Percentiles rank a stretch among this genome's conserved stretches.
These are phyloP conservation scores for Spatula clypeata DNA, from an alignment of 2,797 vertebrate genomes.

Conservation along the genomic window DNA sequence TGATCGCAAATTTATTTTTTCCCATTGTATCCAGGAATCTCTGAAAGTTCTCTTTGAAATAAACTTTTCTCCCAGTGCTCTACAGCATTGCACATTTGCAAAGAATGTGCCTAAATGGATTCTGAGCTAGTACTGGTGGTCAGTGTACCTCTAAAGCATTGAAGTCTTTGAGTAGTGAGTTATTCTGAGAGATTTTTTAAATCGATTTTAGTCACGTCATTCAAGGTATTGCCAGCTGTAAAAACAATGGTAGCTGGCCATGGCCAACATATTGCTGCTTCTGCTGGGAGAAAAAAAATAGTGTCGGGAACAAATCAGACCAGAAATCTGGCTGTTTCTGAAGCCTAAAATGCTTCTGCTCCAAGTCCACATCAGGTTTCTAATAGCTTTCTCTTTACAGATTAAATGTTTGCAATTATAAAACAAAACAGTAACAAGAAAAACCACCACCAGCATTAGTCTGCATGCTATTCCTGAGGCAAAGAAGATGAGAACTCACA, in stretches of 20 bases:
- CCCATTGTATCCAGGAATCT: not conserved
- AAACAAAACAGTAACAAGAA: too few relatives aligned
- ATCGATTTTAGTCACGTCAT: not conserved
- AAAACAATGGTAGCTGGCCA: not conserved
- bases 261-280: not conserved
- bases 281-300: not conserved
- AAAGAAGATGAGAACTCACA: not conserved
- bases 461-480: not conserved
- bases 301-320: not conserved
- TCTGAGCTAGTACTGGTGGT: fast-evolving
- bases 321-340: not conserved
- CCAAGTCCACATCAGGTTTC: not conserved
- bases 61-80: not conserved
- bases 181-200: not conserved
- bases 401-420: not conserved
- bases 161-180: not conserved
- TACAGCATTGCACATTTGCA: not conserved
- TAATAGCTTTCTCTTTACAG: not conserved
- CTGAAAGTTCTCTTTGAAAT: not conserved
- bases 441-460: not conserved
- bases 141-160: not conserved
- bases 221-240: not conserved
- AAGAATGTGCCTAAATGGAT: fast-evolving
- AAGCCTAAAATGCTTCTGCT: not conserved
- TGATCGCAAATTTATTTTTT: not conserved